Base-by-base conservation (phyloP, 2,797 vertebrate species). In the Sparidentex hasta region DNA sequence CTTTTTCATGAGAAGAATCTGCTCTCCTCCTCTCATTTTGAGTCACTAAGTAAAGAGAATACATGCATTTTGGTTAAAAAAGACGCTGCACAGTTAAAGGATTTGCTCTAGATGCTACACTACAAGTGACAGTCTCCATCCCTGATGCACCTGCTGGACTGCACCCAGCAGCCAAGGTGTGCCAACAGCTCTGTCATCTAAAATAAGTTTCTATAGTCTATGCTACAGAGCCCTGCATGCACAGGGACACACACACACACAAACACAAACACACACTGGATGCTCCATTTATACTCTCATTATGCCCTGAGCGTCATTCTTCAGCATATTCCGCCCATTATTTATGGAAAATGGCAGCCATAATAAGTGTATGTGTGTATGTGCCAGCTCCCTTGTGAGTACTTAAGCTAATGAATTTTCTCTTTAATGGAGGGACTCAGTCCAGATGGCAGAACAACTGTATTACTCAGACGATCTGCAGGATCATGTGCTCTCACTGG, bases 361-460 rank as follows among this genome's bases (percentile, higher is more conserved):
- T 87, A 82, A 78, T 83, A 77, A 73, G n/a, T 71, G 44, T 43
- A 1, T 70, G 70, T 78, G 61, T 54, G 51, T 63, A 56, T 72
- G 51, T 73, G 74, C 86, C 88, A 90, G 72, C 58, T 90, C 83
- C 69, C 67, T 18, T 25, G 27, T 81, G 74, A 85, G 81, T 92
- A 93, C 93, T 92, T 90, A 85, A 69, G 74, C 55, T 92, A 93
- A 94, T 94, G 88, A 91, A 77, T 76, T 85, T 88, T 87, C 65
- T 85, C 51, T 89, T 88, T 89, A 92, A 91, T 85, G 77, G 81
- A 82, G n/a, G 71, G 88, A 81, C 71, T 68, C 69, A 67, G 68
- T 86, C 78, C 74, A 82, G 72, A 90, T 80, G 76, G 81, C 70
- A 81, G 71, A 69, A 81, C 47, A 33, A 76, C 67, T 82, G 75